A percentile compares a stretch with the other conserved stretches of the same genome.
Evolutionary conservation across 2,888 invertebrate species (phyloP).

Genomic region (Tholera decimalis): DNA sequence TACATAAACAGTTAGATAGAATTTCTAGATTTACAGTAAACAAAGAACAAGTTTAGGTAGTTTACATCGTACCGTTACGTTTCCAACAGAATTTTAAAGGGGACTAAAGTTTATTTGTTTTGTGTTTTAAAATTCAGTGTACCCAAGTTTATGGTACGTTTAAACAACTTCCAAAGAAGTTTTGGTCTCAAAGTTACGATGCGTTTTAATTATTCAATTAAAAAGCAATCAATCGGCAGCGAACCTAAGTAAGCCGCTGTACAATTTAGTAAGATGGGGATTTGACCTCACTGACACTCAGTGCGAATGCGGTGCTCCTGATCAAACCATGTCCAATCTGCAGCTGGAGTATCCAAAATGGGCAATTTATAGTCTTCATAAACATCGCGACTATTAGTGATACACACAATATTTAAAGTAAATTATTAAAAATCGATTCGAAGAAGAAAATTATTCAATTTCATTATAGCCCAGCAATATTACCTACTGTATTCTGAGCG

Average conservation of each 20-base stretch:
- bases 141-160: constrained; percentile 2
- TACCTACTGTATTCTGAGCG: too few species aligned
- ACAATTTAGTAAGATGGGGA: too few species aligned
- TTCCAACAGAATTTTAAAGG: constrained; percentile 16
- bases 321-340: too few species aligned
- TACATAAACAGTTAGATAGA: background rate
- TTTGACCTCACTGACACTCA: too few species aligned
- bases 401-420: too few species aligned
- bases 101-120: background rate
- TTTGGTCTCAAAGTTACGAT: constrained; percentile 1
- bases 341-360: too few species aligned
- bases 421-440: too few species aligned
- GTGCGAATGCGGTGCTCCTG: too few species aligned
- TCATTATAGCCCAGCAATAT: background rate
- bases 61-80: background rate
- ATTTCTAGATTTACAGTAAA: background rate
- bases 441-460: background rate
- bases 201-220: background rate
- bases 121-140: constrained; percentile 21
- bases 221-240: too few species aligned
- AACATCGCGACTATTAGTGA: too few species aligned
- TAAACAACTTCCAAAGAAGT: constrained; percentile 7
- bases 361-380: too few species aligned
- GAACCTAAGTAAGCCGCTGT: too few species aligned
- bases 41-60: background rate